Conservation (phyloP, 2,113 vertebrate species). For the Octodon degus region DNA sequence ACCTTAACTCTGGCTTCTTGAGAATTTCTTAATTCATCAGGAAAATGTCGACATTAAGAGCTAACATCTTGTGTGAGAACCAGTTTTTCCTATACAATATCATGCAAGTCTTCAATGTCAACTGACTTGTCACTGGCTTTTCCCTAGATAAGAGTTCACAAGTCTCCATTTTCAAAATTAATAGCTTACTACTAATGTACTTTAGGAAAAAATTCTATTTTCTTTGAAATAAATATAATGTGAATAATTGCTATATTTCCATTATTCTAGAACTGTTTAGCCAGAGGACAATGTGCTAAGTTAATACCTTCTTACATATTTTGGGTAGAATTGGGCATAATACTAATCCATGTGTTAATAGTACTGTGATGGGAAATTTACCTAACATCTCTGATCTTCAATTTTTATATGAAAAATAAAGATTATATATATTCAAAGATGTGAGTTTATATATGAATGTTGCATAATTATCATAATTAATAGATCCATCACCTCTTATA, state of each 20-base stretch:
- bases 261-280: not conserved
- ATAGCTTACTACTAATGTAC: not conserved
- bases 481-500: not conserved
- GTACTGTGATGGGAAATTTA: not conserved
- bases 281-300: not conserved
- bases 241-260: constrained; percentile 19
- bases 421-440: not conserved
- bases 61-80: not conserved
- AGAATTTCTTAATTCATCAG: constrained; percentile 16
- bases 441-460: not conserved
- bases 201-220: constrained; percentile 18
- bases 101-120: not conserved
- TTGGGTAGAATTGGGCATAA: not conserved
- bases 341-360: not conserved
- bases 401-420: constrained; percentile 39
- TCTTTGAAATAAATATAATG: constrained; percentile 28
- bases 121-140: not conserved
- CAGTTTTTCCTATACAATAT: not conserved
- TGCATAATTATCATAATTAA: not conserved
- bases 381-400: not conserved
- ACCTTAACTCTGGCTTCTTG: not conserved
- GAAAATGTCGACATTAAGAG: not conserved
- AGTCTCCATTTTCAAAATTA: constrained; percentile 46
- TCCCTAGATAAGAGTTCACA: not conserved
- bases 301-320: not conserved